Conservation (phyloP, 2,888 invertebrate genomes). For the Lysandra bellargus region DNA sequence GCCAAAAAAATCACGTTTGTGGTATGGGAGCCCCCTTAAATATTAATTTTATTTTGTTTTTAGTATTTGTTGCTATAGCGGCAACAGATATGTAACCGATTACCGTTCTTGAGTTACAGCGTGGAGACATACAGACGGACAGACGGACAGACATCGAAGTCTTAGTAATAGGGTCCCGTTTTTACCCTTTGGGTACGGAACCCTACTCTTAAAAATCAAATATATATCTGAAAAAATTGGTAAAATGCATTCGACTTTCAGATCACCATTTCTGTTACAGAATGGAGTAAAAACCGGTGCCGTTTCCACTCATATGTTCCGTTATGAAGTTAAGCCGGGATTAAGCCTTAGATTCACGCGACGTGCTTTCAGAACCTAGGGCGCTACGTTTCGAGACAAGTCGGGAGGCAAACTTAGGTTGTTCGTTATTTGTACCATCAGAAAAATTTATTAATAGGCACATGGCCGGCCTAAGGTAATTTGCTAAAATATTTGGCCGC, state of each 20-base stretch:
- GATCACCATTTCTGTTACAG: slow-evolving; percentile 2
- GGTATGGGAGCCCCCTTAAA: too few species aligned
- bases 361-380: neutral
- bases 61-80: too few species aligned
- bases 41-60: too few species aligned
- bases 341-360: slow-evolving; percentile 12
- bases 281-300: slow-evolving; percentile 9
- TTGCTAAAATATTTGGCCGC: neutral
- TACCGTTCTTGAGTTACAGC: too few species aligned
- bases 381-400: neutral
- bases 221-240: neutral
- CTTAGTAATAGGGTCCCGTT: too few species aligned
- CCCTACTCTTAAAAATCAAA: too few species aligned
- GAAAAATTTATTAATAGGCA: neutral
- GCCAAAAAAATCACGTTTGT: too few species aligned
- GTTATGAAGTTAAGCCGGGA: slow-evolving; percentile 10
- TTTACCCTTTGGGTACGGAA: too few species aligned
- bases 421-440: neutral
- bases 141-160: too few species aligned
- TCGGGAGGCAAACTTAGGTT: neutral
- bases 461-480: too few species aligned
- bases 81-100: too few species aligned
- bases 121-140: too few species aligned
- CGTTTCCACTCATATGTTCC: slow-evolving; percentile 17
- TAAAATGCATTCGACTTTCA: neutral